Percentiles rank a stretch among this genome's conserved stretches.
phyloP scores from a whole-genome alignment of 1,140 invertebrate genomes.

The Trissolcus basalis region DNA sequence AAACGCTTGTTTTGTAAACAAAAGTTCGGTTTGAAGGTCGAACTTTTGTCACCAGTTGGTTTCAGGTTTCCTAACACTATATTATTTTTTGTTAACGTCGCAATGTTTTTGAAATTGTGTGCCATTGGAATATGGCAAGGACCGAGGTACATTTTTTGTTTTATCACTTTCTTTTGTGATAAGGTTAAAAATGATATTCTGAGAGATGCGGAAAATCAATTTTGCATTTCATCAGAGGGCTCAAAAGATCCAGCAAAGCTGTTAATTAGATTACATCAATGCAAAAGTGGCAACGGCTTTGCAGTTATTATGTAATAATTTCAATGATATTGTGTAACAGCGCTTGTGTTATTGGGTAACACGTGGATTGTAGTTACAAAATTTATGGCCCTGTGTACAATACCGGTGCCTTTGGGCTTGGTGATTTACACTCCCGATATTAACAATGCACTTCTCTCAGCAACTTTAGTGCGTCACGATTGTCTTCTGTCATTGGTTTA shows the following conservation, averaged over 20 bases:
- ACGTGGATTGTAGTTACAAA: background rate
- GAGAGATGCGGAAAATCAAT: background rate
- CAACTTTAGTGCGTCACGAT: no score
- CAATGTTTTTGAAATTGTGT: no score
- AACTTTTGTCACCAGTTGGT: no score
- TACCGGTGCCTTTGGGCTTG: conserved; percentile 10
- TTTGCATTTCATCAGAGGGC: background rate
- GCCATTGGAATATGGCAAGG: no score
- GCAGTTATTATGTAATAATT: conserved; percentile 42
- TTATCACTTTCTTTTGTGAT: background rate
- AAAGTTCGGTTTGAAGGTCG: no score
- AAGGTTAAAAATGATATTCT: background rate
- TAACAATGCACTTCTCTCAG: no score
- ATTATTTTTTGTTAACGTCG: no score
- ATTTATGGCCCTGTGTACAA: conserved; percentile 23
- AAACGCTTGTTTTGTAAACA: no score
- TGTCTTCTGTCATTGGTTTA: no score
- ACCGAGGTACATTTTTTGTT: no score
- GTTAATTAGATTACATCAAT: conserved; percentile 36
- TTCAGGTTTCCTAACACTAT: no score
- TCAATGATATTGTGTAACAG: conserved; percentile 37
- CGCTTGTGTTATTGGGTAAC: conserved; percentile 4
- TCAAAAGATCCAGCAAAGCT: background rate
- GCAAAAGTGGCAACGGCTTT: conserved; percentile 24
- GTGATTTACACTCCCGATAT: conserved; percentile 3